Percentiles rank a stretch among this genome's conserved stretches.
Conservation (phyloP, 2,888 invertebrate genomes). For the Platycheirus rosarum region DNA sequence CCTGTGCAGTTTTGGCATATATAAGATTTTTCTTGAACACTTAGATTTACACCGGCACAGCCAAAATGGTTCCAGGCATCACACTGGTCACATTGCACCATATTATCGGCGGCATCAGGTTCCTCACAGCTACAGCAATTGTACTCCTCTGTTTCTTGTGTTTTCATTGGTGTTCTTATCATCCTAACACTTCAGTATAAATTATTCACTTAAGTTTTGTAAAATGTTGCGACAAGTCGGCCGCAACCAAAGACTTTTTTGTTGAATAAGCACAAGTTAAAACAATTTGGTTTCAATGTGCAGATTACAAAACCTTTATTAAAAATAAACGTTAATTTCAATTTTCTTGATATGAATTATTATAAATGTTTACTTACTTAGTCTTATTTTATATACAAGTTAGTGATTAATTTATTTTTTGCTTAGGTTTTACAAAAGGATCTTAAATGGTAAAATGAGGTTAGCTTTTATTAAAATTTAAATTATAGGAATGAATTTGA, state of each 20-base stretch:
- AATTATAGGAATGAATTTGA: too few relatives aligned
- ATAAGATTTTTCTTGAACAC: background rate
- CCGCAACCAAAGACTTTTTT: too few relatives aligned
- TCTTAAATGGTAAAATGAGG: too few relatives aligned
- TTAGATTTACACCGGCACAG: conserved; percentile 1
- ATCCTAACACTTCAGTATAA: background rate
- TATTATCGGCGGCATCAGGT: conserved; percentile 21
- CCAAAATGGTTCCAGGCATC: background rate
- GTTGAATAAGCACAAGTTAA: too few relatives aligned
- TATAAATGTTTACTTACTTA: too few relatives aligned
- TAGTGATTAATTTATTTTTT: too few relatives aligned
- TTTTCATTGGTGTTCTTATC: background rate
- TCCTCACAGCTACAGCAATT: conserved; percentile 20
- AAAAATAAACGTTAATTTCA: background rate
- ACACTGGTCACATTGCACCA: conserved; percentile 28
- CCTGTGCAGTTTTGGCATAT: conserved; percentile 8
- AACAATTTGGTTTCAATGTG: background rate
- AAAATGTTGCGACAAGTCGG: background rate
- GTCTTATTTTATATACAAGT: too few relatives aligned
- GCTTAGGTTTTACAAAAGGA: too few relatives aligned
- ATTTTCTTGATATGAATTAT: too few relatives aligned
- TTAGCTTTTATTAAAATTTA: too few relatives aligned
- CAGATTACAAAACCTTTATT: background rate
- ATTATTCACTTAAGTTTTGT: background rate
- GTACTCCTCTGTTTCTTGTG: background rate